A percentile compares a stretch with the other conserved stretches of the same genome.
Conservation (phyloP, 1,140 invertebrate species). For the Eulimnadia texana region DNA sequence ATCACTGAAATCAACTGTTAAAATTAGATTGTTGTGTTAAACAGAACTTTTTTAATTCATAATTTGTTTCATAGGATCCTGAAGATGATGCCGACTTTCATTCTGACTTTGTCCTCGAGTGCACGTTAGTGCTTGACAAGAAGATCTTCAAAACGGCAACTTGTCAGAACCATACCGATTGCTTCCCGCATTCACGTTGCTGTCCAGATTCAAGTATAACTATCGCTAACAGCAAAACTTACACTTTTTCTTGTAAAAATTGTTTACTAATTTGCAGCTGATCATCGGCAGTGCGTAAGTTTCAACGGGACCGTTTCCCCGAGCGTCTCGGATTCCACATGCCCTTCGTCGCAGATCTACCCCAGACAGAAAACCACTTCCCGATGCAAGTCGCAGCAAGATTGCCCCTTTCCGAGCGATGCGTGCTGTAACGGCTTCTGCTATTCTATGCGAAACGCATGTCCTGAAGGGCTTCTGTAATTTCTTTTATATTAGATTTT, state of each 20-base stretch:
- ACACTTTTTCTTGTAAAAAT: no score
- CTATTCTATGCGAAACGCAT: background rate
- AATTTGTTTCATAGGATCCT: no score
- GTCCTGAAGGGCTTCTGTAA: background rate
- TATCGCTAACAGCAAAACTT: no score
- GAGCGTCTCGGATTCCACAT: background rate
- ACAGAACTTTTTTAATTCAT: no score
- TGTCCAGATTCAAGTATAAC: background rate
- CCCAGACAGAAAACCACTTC: background rate
- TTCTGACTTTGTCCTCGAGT: background rate
- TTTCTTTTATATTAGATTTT: background rate
- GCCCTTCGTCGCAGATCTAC: background rate
- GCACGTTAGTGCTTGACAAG: background rate
- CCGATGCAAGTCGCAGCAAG: background rate
- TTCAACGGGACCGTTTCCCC: background rate
- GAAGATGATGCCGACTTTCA: no score
- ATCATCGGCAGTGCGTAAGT: background rate
- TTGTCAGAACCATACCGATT: background rate
- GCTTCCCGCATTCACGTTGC: background rate
- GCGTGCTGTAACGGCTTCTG: background rate
- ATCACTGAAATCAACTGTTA: no score
- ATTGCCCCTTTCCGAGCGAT: background rate
- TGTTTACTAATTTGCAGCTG: background rate
- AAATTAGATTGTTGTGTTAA: no score
- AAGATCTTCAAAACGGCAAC: background rate